A percentile compares a stretch with the other conserved stretches of the same genome.
Evolutionary conservation across 2,113 vertebrate species (phyloP).

Genomic region (Cynocephalus volans): DNA sequence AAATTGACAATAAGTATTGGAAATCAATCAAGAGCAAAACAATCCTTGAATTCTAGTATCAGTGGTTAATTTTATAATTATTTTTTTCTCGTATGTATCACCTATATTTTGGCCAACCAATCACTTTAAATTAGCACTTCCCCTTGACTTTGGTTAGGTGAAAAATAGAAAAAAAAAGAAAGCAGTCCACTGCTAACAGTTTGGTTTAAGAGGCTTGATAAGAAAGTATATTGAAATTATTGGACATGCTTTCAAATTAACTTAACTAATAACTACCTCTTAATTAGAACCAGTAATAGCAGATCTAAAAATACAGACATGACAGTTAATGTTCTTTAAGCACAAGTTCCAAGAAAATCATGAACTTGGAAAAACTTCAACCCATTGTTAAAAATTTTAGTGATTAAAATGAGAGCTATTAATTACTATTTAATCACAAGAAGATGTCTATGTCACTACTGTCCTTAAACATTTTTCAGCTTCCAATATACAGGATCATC

Average conservation of each 20-base stretch:
- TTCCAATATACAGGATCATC: constrained; percentile 8
- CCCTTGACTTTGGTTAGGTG: neutral
- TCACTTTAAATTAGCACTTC: neutral
- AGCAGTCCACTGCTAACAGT: neutral
- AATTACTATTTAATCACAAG: constrained; percentile 44
- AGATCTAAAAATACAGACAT: constrained; percentile 36
- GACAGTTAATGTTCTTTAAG: neutral
- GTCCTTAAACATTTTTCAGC: constrained; percentile 59
- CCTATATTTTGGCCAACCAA: constrained; percentile 3
- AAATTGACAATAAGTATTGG: neutral
- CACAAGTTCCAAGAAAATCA: neutral
- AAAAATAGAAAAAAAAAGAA: neutral
- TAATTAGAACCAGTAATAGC: neutral
- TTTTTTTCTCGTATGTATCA: neutral
- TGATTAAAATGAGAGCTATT: constrained; percentile 52
- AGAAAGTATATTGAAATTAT: neutral
- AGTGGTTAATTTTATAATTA: neutral
- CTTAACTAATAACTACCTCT: constrained; percentile 31
- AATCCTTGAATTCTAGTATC: constrained; percentile 8
- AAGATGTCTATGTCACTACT: neutral
- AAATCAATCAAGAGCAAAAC: constrained; percentile 41
- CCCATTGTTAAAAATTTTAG: neutral
- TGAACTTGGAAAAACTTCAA: constrained; percentile 26
- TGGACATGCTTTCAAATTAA: constrained; percentile 48
- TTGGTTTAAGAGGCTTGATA: constrained; percentile 41